phyloP scores from a whole-genome alignment of 2,797 vertebrate genomes.

The Gobio occitaniae region DNA sequence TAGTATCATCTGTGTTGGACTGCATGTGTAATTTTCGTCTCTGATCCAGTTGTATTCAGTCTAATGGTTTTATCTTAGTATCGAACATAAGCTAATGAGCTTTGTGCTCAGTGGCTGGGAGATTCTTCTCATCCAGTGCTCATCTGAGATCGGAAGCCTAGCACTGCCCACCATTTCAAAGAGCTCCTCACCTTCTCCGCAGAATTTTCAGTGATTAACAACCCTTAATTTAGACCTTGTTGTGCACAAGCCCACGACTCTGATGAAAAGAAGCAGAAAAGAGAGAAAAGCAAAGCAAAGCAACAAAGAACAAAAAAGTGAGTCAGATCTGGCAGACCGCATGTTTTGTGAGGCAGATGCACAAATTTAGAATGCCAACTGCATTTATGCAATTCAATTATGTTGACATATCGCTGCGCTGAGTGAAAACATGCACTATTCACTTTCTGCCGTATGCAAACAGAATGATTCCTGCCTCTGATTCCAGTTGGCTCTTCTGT shows the following conservation, averaged over 20 bases:
- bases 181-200: not conserved
- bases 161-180: slow-evolving; percentile 28
- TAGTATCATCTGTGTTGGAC: not conserved
- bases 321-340: slow-evolving; percentile 38
- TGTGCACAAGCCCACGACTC: slow-evolving; percentile 37
- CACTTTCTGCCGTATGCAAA: slow-evolving; percentile 46
- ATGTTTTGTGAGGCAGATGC: slow-evolving; percentile 54
- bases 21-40: slow-evolving; percentile 28
- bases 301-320: slow-evolving; percentile 12
- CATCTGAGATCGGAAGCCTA: slow-evolving; percentile 41
- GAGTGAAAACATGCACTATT: slow-evolving; percentile 51
- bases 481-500: slow-evolving; percentile 49
- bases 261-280: slow-evolving; percentile 40
- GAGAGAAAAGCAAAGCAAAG: not conserved
- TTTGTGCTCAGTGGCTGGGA: slow-evolving; percentile 8
- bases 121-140: not conserved
- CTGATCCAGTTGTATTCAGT: slow-evolving; percentile 25
- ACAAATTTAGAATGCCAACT: slow-evolving; percentile 45
- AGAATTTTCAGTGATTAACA: slow-evolving; percentile 44
- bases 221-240: slow-evolving; percentile 51
- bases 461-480: slow-evolving; percentile 37
- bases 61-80: slow-evolving; percentile 24
- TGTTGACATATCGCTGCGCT: slow-evolving; percentile 58
- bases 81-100: slow-evolving; percentile 34
- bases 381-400: slow-evolving; percentile 60